These are phyloP conservation scores for Microcebus murinus DNA, from an alignment of 2,113 vertebrate species.

Conservation along the genomic window DNA sequence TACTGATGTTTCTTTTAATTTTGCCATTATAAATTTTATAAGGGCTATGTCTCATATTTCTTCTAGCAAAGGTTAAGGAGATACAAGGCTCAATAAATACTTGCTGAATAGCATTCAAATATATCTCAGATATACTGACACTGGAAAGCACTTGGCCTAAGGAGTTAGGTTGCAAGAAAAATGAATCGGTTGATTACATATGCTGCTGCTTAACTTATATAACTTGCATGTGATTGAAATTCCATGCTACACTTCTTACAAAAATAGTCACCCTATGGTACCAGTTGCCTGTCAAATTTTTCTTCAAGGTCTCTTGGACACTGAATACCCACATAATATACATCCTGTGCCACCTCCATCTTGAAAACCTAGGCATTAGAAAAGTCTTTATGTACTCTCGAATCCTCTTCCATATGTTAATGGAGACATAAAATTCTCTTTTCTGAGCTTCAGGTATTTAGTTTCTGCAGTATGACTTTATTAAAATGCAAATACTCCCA, in stretches of 20 bases:
- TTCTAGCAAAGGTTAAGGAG: neutral
- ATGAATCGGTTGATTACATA: neutral
- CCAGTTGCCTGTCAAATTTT: neutral
- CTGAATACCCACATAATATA: neutral
- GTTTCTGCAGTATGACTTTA: neutral
- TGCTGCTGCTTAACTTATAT: neutral
- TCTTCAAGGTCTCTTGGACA: neutral
- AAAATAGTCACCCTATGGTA: neutral
- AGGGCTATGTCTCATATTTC: constrained; percentile 5
- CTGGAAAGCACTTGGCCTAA: neutral
- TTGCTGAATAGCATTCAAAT: neutral
- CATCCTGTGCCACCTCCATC: neutral
- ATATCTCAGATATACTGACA: neutral
- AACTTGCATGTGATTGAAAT: neutral
- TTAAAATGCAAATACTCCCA: neutral
- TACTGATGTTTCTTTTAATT: neutral
- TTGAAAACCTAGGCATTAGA: neutral
- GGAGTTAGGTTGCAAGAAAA: neutral
- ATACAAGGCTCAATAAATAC: neutral
- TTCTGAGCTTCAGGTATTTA: neutral
- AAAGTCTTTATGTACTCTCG: neutral
- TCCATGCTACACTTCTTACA: neutral
- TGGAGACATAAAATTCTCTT: neutral
- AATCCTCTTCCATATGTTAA: neutral
- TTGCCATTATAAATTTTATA: constrained; percentile 12